Conservation (phyloP, 2,888 invertebrate species). For the Meliscaeva auricollis region DNA sequence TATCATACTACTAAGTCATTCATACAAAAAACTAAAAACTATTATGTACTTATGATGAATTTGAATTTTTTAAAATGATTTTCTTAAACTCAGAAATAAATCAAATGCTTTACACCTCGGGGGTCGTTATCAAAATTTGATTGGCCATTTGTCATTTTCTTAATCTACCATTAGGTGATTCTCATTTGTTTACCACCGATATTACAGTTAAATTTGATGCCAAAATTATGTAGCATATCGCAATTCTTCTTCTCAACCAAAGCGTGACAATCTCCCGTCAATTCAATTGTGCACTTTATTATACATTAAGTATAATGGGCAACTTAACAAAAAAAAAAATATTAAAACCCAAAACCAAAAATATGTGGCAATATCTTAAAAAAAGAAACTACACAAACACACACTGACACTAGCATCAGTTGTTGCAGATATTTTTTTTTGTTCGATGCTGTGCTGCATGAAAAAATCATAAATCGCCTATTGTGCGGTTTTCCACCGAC, state of each 20-base stretch:
- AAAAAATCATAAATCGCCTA: slow-evolving; percentile 60
- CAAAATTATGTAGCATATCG: slow-evolving; percentile 62
- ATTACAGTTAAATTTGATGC: slow-evolving; percentile 40
- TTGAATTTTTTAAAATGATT: too few relatives aligned
- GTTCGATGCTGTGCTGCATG: slow-evolving; percentile 34
- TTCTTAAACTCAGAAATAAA: too few relatives aligned
- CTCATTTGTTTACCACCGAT: slow-evolving; percentile 13
- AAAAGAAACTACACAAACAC: neutral
- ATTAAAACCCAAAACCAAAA: slow-evolving; percentile 52
- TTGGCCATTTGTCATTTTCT: slow-evolving; percentile 3
- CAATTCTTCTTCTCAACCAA: slow-evolving; percentile 43
- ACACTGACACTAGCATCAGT: slow-evolving; percentile 29
- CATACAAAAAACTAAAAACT: too few relatives aligned
- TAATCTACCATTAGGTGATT: slow-evolving; percentile 8
- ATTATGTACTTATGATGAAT: too few relatives aligned
- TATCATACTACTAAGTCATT: too few relatives aligned
- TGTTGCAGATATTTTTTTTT: slow-evolving; percentile 28
- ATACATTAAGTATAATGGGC: slow-evolving; percentile 23
- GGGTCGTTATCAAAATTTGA: slow-evolving; percentile 6
- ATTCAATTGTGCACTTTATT: slow-evolving; percentile 62
- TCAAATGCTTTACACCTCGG: neutral
- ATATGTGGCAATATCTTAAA: slow-evolving; percentile 51
- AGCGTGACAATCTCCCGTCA: slow-evolving; percentile 51
- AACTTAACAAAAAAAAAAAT: neutral
- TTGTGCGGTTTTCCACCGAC: slow-evolving; percentile 65